Evolutionary conservation across 2,888 invertebrate genomes (phyloP).

Genomic region (Cordilura impudica): DNA sequence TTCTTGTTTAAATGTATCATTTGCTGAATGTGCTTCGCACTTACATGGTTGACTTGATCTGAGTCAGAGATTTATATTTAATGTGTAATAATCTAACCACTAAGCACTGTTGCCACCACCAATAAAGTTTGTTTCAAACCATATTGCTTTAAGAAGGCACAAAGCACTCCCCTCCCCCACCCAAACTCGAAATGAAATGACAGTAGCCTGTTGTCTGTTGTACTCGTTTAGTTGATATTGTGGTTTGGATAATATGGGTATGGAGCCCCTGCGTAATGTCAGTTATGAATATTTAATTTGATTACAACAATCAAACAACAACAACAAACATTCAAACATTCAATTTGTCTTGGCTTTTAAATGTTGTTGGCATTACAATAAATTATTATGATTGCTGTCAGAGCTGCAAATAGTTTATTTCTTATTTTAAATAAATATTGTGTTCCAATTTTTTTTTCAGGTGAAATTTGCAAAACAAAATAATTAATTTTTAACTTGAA

Average conservation of each 20-base stretch:
- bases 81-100: slow-evolving; percentile 36
- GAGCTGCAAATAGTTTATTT: too few relatives aligned
- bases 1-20: slow-evolving; percentile 50
- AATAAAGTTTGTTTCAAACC: slow-evolving; percentile 23
- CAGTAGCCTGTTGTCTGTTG: slow-evolving; percentile 23
- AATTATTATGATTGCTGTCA: not conserved
- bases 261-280: slow-evolving; percentile 56
- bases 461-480: too few relatives aligned
- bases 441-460: too few relatives aligned
- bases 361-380: slow-evolving; percentile 48
- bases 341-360: slow-evolving; percentile 58
- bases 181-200: not conserved
- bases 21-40: slow-evolving; percentile 57
- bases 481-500: too few relatives aligned
- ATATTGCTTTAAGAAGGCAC: slow-evolving; percentile 26
- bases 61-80: slow-evolving; percentile 58
- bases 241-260: slow-evolving; percentile 26
- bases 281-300: slow-evolving; percentile 75
- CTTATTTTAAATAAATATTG: too few relatives aligned
- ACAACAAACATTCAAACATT: slow-evolving; percentile 45
- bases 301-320: slow-evolving; percentile 30
- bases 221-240: slow-evolving; percentile 32
- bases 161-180: not conserved
- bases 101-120: slow-evolving; percentile 5
- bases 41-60: slow-evolving; percentile 57